A percentile compares a stretch with the other conserved stretches of the same genome.
phyloP scores from a whole-genome alignment of 2,113 vertebrate genomes.

The Arvicanthis niloticus region DNA sequence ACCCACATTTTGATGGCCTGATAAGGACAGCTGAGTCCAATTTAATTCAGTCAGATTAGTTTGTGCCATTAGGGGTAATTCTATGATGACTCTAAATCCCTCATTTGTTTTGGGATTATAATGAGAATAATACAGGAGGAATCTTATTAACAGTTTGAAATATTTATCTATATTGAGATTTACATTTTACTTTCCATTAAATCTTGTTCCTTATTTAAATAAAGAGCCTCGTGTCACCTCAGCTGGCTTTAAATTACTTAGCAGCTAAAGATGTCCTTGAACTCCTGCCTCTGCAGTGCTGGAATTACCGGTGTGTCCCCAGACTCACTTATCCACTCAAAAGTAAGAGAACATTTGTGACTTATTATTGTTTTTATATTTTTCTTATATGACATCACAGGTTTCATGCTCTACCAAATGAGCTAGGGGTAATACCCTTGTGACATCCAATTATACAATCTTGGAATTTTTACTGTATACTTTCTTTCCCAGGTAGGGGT shows the following conservation, averaged over 20 bases:
- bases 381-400: not conserved
- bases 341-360: conserved; percentile 1
- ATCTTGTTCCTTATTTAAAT: not conserved
- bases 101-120: conserved; percentile 30
- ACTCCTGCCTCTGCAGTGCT: not conserved
- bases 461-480: not conserved
- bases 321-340: not conserved
- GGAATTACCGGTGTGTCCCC: not conserved
- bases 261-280: not conserved
- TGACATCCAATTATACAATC: not conserved
- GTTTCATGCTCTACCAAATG: not conserved
- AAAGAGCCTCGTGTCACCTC: not conserved
- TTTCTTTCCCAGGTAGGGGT: conserved; percentile 29
- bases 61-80: not conserved
- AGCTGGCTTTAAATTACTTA: not conserved
- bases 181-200: not conserved
- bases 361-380: not conserved
- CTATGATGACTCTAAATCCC: conserved; percentile 36
- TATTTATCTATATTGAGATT: conserved; percentile 1
- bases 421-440: no score
- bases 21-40: not conserved
- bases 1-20: conserved; percentile 39
- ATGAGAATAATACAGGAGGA: conserved; percentile 41
- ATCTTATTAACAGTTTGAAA: not conserved
- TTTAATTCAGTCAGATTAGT: conserved; percentile 13